A percentile compares a stretch with the other conserved stretches of the same genome.
Conservation (phyloP, 2,113 vertebrate species). For the Bambusicola thoracicus region DNA sequence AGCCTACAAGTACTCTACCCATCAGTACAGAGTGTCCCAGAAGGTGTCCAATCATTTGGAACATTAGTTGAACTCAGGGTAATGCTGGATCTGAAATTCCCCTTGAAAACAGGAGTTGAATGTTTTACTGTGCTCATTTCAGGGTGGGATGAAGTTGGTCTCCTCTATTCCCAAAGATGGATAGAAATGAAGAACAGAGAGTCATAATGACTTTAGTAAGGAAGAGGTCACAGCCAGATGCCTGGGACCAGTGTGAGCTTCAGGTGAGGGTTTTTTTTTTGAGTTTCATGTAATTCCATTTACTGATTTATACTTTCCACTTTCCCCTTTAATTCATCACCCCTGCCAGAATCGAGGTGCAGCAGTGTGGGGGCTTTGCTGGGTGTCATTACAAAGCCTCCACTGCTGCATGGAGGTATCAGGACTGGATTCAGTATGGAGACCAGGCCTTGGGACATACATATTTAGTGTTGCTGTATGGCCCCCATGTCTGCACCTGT, state of each 20-base stretch:
- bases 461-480: background rate
- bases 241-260: background rate
- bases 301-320: background rate
- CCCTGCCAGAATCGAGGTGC: background rate
- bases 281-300: background rate
- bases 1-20: background rate
- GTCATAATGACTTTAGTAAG: background rate
- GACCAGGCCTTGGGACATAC: background rate
- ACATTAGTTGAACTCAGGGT: background rate
- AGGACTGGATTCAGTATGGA: background rate
- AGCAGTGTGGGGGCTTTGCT: rapidly evolving
- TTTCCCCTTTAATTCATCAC: rapidly evolving
- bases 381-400: background rate
- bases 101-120: background rate
- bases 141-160: background rate
- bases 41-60: background rate
- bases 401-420: background rate
- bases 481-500: background rate
- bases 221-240: background rate
- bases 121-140: background rate
- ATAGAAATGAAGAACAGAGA: rapidly evolving
- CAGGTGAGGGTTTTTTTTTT: background rate
- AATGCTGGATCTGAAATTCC: rapidly evolving
- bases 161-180: background rate
- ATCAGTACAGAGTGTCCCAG: background rate